Conservation (phyloP, 2,113 vertebrate genomes). For the Myotis brandtii region DNA sequence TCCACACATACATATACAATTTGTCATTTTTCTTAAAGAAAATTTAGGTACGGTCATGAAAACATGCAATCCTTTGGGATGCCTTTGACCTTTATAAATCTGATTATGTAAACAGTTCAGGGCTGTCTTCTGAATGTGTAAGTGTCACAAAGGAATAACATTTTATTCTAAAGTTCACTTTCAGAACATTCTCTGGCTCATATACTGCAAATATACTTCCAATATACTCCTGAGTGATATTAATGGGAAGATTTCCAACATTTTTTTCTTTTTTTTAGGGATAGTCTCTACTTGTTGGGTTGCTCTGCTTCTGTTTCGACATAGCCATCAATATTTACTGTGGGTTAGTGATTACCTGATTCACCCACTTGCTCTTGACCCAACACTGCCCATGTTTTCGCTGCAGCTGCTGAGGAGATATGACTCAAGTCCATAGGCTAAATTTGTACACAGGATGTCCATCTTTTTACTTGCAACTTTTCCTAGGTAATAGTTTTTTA, state of each 20-base stretch:
- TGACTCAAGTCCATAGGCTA: not conserved
- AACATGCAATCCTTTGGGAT: not conserved
- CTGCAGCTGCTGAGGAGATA: not conserved
- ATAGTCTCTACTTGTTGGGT: not conserved
- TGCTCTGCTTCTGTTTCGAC: not conserved
- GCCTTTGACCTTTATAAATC: not conserved
- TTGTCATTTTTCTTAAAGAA: not conserved
- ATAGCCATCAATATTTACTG: not conserved
- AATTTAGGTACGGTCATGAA: not conserved
- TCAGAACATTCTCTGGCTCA: constrained; percentile 10
- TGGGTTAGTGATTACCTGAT: not conserved
- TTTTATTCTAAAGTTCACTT: constrained; percentile 25
- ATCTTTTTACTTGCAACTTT: constrained; percentile 21
- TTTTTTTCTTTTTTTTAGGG: not conserved
- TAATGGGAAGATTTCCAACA: constrained; percentile 3
- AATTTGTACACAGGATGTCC: not conserved
- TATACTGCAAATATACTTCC: constrained; percentile 37
- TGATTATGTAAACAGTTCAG: not conserved
- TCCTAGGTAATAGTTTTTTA: not conserved
- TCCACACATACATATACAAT: not conserved
- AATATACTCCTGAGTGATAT: constrained; percentile 28
- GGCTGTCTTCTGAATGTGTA: constrained; percentile 33
- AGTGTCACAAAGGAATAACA: not conserved
- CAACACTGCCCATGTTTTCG: not conserved
- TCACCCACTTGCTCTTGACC: not conserved